Evolutionary conservation across 2,113 vertebrate genomes (phyloP).

Genomic region (Nothocercus nigrocapillus): DNA sequence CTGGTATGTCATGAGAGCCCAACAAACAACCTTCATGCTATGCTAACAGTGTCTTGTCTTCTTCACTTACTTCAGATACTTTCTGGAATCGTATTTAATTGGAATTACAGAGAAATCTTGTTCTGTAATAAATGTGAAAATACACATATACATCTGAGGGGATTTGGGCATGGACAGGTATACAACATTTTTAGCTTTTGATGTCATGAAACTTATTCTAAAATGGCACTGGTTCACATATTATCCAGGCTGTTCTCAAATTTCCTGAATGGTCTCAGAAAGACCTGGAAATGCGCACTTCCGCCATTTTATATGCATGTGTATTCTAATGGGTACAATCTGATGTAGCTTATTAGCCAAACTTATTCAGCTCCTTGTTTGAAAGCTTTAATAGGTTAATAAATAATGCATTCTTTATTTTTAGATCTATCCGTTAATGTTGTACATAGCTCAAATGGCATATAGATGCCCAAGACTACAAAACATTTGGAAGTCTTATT

Average conservation of each 20-base stretch:
- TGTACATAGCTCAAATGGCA: background rate
- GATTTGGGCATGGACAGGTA: background rate
- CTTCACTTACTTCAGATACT: background rate
- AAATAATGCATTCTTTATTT: conserved; percentile 18
- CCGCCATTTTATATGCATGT: background rate
- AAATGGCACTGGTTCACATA: background rate
- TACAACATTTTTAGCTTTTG: background rate
- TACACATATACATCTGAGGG: accelerated
- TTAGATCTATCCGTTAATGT: conserved; percentile 7
- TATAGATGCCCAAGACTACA: background rate
- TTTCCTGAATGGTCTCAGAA: background rate
- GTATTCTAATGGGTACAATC: background rate
- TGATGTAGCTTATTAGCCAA: background rate
- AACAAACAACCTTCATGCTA: background rate
- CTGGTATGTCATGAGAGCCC: background rate
- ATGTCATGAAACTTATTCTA: background rate
- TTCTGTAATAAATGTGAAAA: background rate
- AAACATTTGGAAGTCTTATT: background rate
- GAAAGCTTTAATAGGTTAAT: background rate
- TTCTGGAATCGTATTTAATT: accelerated
- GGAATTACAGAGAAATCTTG: background rate
- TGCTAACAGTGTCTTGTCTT: background rate
- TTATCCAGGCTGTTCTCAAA: background rate
- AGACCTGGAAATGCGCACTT: background rate
- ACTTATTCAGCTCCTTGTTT: background rate